These are phyloP conservation scores for Bucorvus abyssinicus DNA, from an alignment of 2,797 vertebrate genomes.

Conservation along the genomic window DNA sequence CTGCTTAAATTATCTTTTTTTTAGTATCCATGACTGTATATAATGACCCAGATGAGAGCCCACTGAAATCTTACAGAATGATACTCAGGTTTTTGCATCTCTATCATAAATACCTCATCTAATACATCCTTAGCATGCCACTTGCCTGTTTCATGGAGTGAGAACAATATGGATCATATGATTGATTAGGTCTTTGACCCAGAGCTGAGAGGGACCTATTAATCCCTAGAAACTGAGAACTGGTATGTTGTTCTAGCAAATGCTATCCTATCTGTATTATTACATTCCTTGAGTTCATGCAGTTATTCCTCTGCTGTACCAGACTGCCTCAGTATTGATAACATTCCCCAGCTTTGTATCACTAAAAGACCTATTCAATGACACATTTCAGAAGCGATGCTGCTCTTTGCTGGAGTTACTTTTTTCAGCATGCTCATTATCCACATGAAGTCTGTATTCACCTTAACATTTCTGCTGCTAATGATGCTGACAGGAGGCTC, in stretches of 20 bases:
- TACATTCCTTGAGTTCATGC: background rate
- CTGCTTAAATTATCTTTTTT: background rate
- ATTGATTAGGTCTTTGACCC: background rate
- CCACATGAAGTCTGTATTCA: background rate
- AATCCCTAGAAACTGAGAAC: background rate
- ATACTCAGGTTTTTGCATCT: background rate
- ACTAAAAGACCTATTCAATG: background rate
- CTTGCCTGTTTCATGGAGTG: background rate
- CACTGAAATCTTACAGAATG: background rate
- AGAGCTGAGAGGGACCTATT: background rate
- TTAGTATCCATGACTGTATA: background rate
- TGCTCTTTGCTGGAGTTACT: background rate
- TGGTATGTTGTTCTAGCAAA: background rate
- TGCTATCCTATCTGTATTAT: background rate
- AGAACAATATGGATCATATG: background rate
- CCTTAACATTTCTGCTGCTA: slow-evolving; percentile 10
- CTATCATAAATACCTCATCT: background rate
- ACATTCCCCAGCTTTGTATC: background rate
- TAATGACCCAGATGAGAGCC: background rate
- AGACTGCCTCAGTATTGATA: background rate
- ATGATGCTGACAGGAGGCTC: slow-evolving; percentile 29
- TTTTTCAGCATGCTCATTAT: slow-evolving; percentile 26
- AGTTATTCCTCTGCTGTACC: background rate
- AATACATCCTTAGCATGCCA: background rate
- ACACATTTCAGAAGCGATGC: background rate